phyloP scores from a whole-genome alignment of 2,797 vertebrate genomes.

The Enteromius argenteus region DNA sequence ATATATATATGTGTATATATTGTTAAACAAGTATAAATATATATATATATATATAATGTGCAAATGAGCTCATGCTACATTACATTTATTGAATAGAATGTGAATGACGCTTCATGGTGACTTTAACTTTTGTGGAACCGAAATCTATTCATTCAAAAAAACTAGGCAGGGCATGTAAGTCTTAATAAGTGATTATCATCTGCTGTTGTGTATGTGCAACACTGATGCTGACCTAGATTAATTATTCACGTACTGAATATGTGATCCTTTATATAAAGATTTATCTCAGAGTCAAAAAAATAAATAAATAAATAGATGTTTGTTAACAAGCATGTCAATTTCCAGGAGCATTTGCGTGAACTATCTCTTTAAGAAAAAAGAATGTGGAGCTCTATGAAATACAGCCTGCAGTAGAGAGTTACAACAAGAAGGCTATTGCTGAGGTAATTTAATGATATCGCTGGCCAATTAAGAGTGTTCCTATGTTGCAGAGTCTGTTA shows the following conservation, averaged over 20 bases:
- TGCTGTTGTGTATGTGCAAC: background rate
- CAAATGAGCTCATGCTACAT: background rate
- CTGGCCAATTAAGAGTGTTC: background rate
- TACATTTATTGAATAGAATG: background rate
- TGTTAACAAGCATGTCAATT: background rate
- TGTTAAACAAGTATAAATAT: too few species aligned
- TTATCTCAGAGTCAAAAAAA: background rate
- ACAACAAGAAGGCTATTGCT: constrained; percentile 21
- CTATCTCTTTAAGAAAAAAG: background rate
- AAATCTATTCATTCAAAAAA: constrained; percentile 20
- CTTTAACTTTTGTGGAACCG: constrained; percentile 15
- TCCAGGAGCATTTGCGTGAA: too few species aligned
- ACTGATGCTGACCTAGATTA: constrained; percentile 15
- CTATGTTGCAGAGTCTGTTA: background rate
- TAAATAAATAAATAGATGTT: background rate
- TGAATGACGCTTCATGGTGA: background rate
- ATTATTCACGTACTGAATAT: constrained; percentile 21
- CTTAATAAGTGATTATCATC: constrained; percentile 31
- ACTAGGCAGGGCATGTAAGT: background rate
- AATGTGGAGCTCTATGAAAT: background rate
- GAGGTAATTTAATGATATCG: background rate
- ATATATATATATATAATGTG: too few species aligned
- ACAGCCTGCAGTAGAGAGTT: background rate
- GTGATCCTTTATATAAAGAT: constrained; percentile 1
- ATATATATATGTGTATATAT: too few species aligned